phyloP scores from a whole-genome alignment of 2,797 vertebrate species.

The Pteropus rufus region DNA sequence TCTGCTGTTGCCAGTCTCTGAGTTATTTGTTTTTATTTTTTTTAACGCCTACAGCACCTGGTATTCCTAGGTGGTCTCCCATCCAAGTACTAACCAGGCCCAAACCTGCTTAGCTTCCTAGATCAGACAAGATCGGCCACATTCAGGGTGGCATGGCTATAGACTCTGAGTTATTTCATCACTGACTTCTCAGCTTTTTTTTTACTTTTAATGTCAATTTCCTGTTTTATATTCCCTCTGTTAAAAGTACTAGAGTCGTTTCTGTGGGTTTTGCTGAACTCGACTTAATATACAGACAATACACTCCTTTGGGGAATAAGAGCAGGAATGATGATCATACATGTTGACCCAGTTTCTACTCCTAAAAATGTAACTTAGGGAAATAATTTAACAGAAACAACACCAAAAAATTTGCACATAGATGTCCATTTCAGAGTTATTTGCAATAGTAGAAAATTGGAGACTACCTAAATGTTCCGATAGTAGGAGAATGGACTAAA shows the following conservation, averaged over 20 bases:
- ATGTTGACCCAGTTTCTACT: neutral
- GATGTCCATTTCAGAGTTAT: neutral
- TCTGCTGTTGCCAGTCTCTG: neutral
- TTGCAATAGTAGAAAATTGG: neutral
- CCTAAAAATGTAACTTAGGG: neutral
- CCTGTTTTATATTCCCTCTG: neutral
- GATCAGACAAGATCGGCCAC: no score
- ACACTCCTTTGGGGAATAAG: neutral
- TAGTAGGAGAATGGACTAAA: neutral
- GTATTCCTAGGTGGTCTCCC: no score
- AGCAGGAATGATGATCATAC: neutral
- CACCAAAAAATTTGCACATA: neutral
- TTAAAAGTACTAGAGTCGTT: neutral
- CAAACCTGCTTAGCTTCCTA: no score
- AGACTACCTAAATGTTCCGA: neutral
- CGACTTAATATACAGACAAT: neutral
- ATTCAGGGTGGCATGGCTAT: no score
- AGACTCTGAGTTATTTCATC: neutral
- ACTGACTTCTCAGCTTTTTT: slow-evolving; percentile 10
- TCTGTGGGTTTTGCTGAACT: neutral
- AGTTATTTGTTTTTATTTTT: no score
- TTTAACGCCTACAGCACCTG: no score
- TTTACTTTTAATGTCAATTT: neutral
- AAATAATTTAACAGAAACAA: slow-evolving; percentile 20
- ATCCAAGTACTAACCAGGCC: no score